Evolutionary conservation across 1,140 invertebrate genomes (phyloP).

Genomic region (Trigoniulus corallinus): DNA sequence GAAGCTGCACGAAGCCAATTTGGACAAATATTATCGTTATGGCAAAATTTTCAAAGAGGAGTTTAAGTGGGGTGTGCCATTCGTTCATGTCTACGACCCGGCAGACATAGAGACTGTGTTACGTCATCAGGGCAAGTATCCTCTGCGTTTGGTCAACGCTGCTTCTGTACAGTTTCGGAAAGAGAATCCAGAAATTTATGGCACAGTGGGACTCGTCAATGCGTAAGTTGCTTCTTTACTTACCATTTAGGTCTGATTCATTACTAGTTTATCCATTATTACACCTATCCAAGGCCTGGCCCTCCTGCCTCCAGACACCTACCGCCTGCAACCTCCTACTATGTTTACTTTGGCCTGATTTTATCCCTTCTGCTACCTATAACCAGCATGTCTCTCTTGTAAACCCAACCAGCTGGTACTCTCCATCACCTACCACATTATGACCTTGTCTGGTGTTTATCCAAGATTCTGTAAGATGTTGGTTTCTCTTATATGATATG

Average conservation of each 20-base stretch:
- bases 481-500: too few species aligned
- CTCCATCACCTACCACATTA: too few species aligned
- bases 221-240: constrained; percentile 1
- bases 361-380: too few species aligned
- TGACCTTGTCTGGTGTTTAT: too few species aligned
- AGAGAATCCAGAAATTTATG: background rate
- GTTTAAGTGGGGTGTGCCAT: constrained; percentile 15
- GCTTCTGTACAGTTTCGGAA: constrained; percentile 55
- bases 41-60: constrained; percentile 18
- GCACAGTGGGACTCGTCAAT: constrained; percentile 3
- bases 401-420: too few species aligned
- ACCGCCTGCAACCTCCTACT: too few species aligned
- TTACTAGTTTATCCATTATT: background rate
- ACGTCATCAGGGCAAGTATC: constrained; percentile 47
- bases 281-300: too few species aligned
- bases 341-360: too few species aligned
- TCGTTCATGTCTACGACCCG: constrained; percentile 60
- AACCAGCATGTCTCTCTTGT: too few species aligned
- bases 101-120: constrained; percentile 60
- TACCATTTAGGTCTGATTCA: background rate
- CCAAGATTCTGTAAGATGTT: too few species aligned
- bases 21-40: constrained; percentile 40
- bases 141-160: constrained; percentile 58
- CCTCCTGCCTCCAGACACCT: too few species aligned
- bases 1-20: constrained; percentile 60